Evolutionary conservation across 2,113 vertebrate genomes (phyloP), one percentile per base, ranked within the genome.

Genomic region (Dendropsophus ebraccatus): DNA sequence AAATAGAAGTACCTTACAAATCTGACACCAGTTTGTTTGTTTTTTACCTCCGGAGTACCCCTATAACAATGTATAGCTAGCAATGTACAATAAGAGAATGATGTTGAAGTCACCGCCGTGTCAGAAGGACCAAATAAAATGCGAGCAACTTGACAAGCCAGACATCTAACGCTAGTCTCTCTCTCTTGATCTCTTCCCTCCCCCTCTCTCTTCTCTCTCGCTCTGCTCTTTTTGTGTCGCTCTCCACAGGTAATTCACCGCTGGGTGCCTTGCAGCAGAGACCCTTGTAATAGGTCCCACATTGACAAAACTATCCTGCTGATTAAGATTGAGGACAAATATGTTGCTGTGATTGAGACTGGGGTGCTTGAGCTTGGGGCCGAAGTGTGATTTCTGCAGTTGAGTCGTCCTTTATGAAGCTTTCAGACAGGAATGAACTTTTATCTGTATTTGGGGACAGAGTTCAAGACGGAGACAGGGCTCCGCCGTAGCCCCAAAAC

Each of bases 231-330:
- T n/a, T 86, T 87, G 76, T 25, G 80, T 49, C 3, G 88, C 0
- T 50, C 81, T 91, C 83, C 10, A 19, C 83, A 99, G 98, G 98
- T 99, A 95, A 97, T 99, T 98, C 98, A 99, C 97, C 97, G 97
- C 91, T 99, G 97, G 97, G 96, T 99, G 96, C 97, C 98, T 98
- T 99, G 97, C 95, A 99, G 97, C 94, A 96, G 97, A 93, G 98
- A 99, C 91, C 96, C 96, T 91, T 95, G 96, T 91, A 96, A 92
- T 91, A 96, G 97, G 89, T 99, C 98, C 92, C 98, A 98, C 91
- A 97, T 98, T 90, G 97, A 99, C 93, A 99, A 97, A 93, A 96
- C 97, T 93, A 99, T 99, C 94, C 96, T 99, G 93, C 97, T 99
- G 93, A 96, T 99, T 92, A 97, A 99, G 95, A 98, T 99, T 89